Percentiles rank a stretch among this genome's conserved stretches.
phyloP scores from a whole-genome alignment of 2,888 invertebrate genomes.

The Parasteatoda lunata region DNA sequence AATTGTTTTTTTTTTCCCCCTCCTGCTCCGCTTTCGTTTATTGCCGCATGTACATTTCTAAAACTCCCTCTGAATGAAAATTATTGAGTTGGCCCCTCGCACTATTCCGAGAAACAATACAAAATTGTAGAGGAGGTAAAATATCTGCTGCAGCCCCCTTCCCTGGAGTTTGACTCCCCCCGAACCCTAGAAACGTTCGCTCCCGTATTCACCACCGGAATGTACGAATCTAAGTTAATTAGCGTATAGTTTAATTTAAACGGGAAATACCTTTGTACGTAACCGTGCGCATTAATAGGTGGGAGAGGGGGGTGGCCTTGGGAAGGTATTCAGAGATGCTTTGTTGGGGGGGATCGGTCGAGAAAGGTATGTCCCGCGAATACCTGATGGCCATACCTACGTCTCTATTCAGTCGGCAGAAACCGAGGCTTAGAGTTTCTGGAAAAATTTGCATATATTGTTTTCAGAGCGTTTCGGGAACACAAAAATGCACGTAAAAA shows the following conservation, averaged over 20 bases:
- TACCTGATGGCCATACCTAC: conserved; percentile 61
- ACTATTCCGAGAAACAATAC: conserved; percentile 61
- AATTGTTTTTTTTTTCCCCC: conserved; percentile 19
- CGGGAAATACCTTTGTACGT: conserved; percentile 26
- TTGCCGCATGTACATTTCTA: conserved; percentile 35
- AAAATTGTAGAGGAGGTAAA: conserved; percentile 61
- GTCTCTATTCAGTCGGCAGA: conserved; percentile 47
- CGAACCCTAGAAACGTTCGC: conserved; percentile 40
- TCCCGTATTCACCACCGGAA: conserved; percentile 19
- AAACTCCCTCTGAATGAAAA: conserved; percentile 57
- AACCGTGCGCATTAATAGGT: conserved; percentile 1
- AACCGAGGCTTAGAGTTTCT: not conserved
- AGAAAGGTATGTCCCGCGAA: conserved; percentile 34
- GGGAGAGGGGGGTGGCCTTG: not conserved
- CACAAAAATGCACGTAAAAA: conserved; percentile 57
- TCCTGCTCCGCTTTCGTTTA: conserved; percentile 34
- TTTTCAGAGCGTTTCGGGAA: conserved; percentile 8
- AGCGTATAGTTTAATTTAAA: conserved; percentile 66
- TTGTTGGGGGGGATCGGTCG: conserved; percentile 14
- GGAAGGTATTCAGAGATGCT: conserved; percentile 3
- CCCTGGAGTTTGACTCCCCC: not conserved
- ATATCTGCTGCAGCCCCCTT: conserved; percentile 28
- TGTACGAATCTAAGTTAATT: conserved; percentile 66
- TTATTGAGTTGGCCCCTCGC: conserved; percentile 54
- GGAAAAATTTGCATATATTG: conserved; percentile 37